Evolutionary conservation across 2,888 invertebrate genomes (phyloP), one percentile per base, ranked within the genome.

Genomic region (Pteria penguin): DNA sequence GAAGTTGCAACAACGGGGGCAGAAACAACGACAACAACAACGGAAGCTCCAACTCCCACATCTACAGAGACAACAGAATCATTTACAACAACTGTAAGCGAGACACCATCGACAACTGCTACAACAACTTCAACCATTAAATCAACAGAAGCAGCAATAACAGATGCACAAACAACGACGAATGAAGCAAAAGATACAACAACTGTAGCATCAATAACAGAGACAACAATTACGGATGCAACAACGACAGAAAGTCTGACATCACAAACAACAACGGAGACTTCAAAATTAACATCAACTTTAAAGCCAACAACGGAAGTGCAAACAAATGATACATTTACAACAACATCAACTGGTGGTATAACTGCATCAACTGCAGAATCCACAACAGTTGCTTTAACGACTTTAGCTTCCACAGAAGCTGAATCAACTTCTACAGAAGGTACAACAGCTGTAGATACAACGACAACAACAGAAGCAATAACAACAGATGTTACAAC

Each of bases 351-450:
- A 24, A 29, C 31, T 22, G 11, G 32, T 8, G 4, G 5, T 4
- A 14, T 18, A 11, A 63, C 31, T 22, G 33, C 22, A 11, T 14
- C 36, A 32, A 22, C 32, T 63, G 63, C 29, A 63, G n/a, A 8
- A 63, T 32, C 63, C 26, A 63, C 26, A n/a, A 24, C n/a, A 63
- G 24, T n/a, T 27, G 33, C 63, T n/a, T 32, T n/a, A n/a, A 33
- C 33, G n/a, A 22, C 14, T 58, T 26, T 27, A n/a, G 24, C n/a
- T 14, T 11, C 5, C 3, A 58, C 27, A n/a, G 58, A 58, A 58
- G 14, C 26, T 27, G 27, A 0, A 4, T 26, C 58, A 2, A 24
- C n/a, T 2, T 11, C 26, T n/a, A 8, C 24, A 5, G 14, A 26
- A 1, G 24, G 27, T 26, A 24, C 14, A 58, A 58, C 58, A 58